Evolutionary conservation across 1,140 invertebrate species (phyloP).

Genomic region (Lepidotrigona ventralis): DNA sequence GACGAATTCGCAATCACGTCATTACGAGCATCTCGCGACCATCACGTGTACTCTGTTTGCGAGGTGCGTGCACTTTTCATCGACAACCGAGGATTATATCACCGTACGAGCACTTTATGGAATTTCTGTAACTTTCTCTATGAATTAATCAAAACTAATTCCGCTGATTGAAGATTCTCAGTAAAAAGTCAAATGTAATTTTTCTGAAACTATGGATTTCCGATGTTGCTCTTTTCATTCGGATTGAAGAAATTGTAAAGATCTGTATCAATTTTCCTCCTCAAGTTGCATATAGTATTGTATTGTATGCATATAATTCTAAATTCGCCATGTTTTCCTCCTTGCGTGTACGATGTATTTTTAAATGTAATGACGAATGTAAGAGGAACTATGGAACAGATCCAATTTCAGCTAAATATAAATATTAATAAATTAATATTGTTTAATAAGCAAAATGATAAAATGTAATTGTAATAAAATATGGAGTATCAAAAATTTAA

Average conservation of each 20-base stretch:
- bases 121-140: background rate
- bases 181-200: background rate
- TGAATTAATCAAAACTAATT: background rate
- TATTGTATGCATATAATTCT: background rate
- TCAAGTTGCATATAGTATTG: too few species aligned
- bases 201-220: background rate
- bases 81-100: constrained; percentile 39
- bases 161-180: background rate
- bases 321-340: background rate
- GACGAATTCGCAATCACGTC: constrained; percentile 78
- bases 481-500: too few species aligned
- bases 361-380: background rate
- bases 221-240: background rate
- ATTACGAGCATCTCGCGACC: constrained; percentile 72
- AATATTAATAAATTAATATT: background rate
- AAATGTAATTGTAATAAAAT: too few species aligned
- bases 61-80: constrained; percentile 68
- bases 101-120: background rate
- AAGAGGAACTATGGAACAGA: background rate
- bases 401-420: background rate
- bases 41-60: constrained; percentile 52
- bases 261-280: background rate
- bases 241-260: background rate
- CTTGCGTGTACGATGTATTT: background rate
- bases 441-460: too few species aligned